Percentiles rank a stretch among this genome's conserved stretches.
Conservation (phyloP, 2,797 vertebrate genomes). For the Lacerta bilineata region DNA sequence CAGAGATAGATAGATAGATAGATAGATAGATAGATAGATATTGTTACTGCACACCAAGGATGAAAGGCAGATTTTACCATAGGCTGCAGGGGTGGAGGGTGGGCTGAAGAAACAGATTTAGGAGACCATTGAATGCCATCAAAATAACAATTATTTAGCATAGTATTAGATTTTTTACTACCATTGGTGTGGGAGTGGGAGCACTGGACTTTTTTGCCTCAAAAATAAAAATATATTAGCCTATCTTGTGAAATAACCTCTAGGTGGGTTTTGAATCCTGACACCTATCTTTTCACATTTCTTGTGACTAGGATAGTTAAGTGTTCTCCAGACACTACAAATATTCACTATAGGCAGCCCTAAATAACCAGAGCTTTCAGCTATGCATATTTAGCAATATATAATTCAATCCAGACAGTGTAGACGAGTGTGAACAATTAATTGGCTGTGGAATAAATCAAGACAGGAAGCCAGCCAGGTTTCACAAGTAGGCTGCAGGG, state of each 20-base stretch:
- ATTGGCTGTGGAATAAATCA: not conserved
- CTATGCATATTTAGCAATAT: not conserved
- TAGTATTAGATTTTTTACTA: not conserved
- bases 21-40: too few relatives aligned
- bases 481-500: not conserved
- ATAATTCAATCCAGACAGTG: conserved; percentile 2
- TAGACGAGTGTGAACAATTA: not conserved
- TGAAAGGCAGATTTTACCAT: not conserved
- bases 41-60: not conserved
- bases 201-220: not conserved
- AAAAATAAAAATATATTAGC: not conserved
- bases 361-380: not conserved
- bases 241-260: not conserved
- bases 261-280: not conserved
- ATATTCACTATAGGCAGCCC: not conserved
- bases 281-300: not conserved
- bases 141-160: not conserved
- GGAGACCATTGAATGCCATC: not conserved
- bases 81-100: not conserved
- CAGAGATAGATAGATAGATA: too few relatives aligned
- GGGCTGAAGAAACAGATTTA: not conserved
- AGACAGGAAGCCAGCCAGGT: not conserved
- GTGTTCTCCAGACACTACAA: not conserved
- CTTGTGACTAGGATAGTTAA: not conserved
- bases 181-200: not conserved